Evolutionary conservation across 2,888 invertebrate species (phyloP).

Genomic region (Eugnorisma glareosa): DNA sequence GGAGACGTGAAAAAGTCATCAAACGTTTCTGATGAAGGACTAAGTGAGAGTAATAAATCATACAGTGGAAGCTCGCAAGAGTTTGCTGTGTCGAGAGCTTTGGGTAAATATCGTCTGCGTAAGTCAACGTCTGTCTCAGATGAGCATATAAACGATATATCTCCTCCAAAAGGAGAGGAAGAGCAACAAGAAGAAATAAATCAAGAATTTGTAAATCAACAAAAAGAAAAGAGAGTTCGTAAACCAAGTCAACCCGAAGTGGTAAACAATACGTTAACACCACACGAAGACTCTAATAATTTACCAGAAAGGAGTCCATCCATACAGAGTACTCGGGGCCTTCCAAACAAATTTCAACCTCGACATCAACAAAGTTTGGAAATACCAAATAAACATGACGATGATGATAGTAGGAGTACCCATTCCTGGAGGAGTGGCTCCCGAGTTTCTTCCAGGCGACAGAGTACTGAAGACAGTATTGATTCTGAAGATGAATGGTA

Average conservation of each 20-base stretch:
- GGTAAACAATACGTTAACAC: constrained; percentile 75
- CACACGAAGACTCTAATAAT: constrained; percentile 88
- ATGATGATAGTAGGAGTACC: constrained; percentile 96
- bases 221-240: constrained; percentile 78
- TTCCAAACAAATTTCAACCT: constrained; percentile 91
- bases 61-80: constrained; percentile 94
- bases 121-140: constrained; percentile 93
- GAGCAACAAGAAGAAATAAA: constrained; percentile 74
- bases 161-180: constrained; percentile 81
- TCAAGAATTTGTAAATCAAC: constrained; percentile 74
- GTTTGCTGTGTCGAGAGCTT: constrained; percentile 95
- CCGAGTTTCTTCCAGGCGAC: constrained; percentile 95
- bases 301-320: constrained; percentile 92
- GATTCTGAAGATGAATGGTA: constrained; percentile 98
- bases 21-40: constrained; percentile 91
- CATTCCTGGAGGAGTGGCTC: constrained; percentile 97
- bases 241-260: constrained; percentile 86
- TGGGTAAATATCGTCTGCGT: constrained; percentile 94
- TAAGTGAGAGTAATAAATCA: constrained; percentile 89
- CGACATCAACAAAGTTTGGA: constrained; percentile 95
- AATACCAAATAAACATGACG: constrained; percentile 94
- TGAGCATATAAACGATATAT: constrained; percentile 91
- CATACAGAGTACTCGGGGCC: constrained; percentile 91
- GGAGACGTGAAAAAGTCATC: constrained; percentile 93
- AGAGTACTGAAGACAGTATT: constrained; percentile 97